These are phyloP conservation scores for Euplagia quadripunctaria DNA, from an alignment of 2,888 invertebrate genomes.

Conservation along the genomic window DNA sequence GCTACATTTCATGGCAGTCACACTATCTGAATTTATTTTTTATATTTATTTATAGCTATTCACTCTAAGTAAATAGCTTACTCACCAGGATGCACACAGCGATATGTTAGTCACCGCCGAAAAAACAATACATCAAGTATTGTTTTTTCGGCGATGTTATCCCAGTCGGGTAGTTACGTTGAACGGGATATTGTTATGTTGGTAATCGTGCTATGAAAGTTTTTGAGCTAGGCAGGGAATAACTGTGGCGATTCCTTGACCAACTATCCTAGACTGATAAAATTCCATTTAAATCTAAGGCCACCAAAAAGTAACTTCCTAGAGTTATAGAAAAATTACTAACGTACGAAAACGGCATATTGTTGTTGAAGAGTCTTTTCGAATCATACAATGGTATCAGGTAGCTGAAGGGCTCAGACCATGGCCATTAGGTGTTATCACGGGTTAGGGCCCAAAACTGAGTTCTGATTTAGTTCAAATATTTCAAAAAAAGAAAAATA, in stretches of 20 bases:
- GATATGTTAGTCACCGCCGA: no score
- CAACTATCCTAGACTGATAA: no score
- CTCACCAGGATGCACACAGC: no score
- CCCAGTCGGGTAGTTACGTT: neutral
- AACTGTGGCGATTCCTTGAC: no score
- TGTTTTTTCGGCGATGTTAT: neutral
- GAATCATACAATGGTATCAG: neutral
- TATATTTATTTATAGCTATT: no score
- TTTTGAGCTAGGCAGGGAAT: no score
- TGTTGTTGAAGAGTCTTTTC: neutral
- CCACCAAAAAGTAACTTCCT: neutral
- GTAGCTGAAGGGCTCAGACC: neutral
- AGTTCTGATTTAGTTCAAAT: neutral
- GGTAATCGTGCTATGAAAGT: no score
- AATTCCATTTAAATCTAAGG: neutral
- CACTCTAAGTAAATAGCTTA: no score
- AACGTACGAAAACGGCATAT: neutral
- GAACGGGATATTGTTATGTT: neutral
- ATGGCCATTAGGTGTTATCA: no score
- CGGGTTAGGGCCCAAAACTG: neutral
- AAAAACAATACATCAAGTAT: no score
- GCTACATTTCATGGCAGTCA: no score
- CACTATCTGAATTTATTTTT: no score
- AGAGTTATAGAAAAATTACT: neutral
- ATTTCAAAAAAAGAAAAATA: neutral